Base-by-base conservation (phyloP, 2,797 vertebrate species). In the Distichodus sexfasciatus region DNA sequence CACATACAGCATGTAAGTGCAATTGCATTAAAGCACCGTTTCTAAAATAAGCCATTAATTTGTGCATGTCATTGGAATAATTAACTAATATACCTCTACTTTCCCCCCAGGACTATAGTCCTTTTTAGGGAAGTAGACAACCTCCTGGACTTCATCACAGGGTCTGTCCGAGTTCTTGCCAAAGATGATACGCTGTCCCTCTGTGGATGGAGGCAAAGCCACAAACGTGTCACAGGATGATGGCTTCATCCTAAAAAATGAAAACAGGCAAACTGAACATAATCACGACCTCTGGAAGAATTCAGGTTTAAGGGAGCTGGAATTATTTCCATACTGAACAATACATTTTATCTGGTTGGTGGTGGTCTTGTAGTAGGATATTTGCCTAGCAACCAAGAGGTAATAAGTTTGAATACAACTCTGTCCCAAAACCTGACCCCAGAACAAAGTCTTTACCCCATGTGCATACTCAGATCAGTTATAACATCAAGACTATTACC, bases 121-220 rank as follows among this genome's bases (percentile, higher is more conserved):
- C 54, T 72, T 83, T 61, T 91, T 87, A 74, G 94, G 92, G 76
- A 91, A 91, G 78, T 91, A 90, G 36, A 97, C 89, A 46, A 96
- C 89, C 81, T 98, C 96, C 79, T 99, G 97, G 63, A 98, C 94
- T 87, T 98, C 97, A 85, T 97, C 94, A 9, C 88, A 91, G 6
- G 93, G 93, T 79, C 97, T 91, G 82, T 98, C 95, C 3, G 94
- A 95, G 87, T 98, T 99, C 83, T 99, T 98, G 46, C 95, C 97
- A 85, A 99, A 99, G 67, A 99, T 84, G 58, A 96, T 85, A 29
- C 88, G 86, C 10, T 86, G 89, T 6, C 79, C 87, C 67, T 88
- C 76, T 12, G 94, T 89, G 67, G 95, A 90, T 28, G 95, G 94
- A 63, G 96, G 94, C 67, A 98, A 86, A 78, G 96, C 96, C 87